Conservation (phyloP, 2,113 vertebrate species). For the Hydropotes inermis region DNA sequence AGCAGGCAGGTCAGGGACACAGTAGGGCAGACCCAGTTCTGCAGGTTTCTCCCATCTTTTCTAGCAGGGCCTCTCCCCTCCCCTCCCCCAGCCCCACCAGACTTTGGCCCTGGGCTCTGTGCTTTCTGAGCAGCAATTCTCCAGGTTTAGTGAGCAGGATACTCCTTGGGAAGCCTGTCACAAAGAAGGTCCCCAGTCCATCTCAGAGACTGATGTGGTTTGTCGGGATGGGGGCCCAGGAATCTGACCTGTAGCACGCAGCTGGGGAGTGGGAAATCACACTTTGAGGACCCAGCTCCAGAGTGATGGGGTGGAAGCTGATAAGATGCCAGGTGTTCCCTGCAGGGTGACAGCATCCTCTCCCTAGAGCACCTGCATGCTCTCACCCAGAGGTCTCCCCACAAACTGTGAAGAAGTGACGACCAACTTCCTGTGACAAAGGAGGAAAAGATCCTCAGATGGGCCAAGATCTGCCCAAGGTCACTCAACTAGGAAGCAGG, state of each 20-base stretch:
- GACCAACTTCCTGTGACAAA: neutral
- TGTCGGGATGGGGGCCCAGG: neutral
- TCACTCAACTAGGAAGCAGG: neutral
- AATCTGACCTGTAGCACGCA: neutral
- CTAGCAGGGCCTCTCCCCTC: neutral
- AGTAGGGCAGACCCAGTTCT: neutral
- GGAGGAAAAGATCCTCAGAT: neutral
- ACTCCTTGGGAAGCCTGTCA: neutral
- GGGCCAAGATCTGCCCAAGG: neutral
- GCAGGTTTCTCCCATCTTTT: neutral
- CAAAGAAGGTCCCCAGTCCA: neutral
- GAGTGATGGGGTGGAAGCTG: neutral
- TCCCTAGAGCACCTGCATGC: neutral
- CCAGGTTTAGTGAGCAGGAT: neutral
- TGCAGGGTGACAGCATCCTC: neutral
- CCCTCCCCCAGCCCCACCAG: neutral
- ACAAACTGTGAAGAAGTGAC: neutral
- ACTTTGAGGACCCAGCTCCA: neutral
- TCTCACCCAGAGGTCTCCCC: neutral
- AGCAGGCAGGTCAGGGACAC: neutral
- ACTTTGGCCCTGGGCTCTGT: neutral
- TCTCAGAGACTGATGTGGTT: neutral
- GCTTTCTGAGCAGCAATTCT: neutral
- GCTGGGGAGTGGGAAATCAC: neutral
- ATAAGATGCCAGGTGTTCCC: neutral